These are phyloP conservation scores for Camponotus fellah DNA, from an alignment of 2,888 invertebrate genomes.

Conservation along the genomic window DNA sequence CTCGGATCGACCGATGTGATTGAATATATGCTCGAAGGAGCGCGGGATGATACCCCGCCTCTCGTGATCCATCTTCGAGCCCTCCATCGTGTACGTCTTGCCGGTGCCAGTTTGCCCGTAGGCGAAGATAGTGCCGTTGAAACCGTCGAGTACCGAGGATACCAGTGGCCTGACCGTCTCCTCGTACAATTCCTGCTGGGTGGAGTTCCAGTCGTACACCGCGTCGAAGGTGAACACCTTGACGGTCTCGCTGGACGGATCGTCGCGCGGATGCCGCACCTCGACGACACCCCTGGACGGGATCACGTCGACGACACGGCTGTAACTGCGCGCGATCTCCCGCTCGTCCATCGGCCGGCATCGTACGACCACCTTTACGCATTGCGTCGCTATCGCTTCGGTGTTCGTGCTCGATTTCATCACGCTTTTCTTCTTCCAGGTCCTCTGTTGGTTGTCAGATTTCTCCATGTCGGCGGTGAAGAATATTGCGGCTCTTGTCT, in stretches of 20 bases:
- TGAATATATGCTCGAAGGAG: constrained; percentile 99
- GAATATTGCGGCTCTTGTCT: constrained; percentile 24
- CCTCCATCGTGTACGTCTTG: constrained; percentile 93
- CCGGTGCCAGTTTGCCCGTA: constrained; percentile 99
- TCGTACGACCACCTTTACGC: constrained; percentile 98
- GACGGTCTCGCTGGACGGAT: constrained; percentile 90
- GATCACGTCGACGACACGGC: constrained; percentile 94
- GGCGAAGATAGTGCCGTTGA: constrained; percentile 99
- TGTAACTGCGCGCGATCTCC: constrained; percentile 92
- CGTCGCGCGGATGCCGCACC: constrained; percentile 93
- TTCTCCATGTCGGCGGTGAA: constrained; percentile 66
- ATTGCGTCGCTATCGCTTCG: constrained; percentile 87
- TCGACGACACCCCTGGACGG: constrained; percentile 96
- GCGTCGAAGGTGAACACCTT: constrained; percentile 99
- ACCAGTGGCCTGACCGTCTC: constrained; percentile 98
- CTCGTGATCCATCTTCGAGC: constrained; percentile 89
- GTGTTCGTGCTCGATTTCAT: constrained; percentile 67
- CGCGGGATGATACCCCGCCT: constrained; percentile 96
- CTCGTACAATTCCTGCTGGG: constrained; percentile 97
- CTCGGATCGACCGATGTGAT: constrained; percentile 95
- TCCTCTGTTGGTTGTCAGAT: constrained; percentile 73
- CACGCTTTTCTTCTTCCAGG: constrained; percentile 74
- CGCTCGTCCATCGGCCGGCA: constrained; percentile 97
- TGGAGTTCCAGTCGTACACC: constrained; percentile 96
- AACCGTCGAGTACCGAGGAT: constrained; percentile 97